Conservation (phyloP, 1,140 invertebrate genomes). For the Chymomyza costata region DNA sequence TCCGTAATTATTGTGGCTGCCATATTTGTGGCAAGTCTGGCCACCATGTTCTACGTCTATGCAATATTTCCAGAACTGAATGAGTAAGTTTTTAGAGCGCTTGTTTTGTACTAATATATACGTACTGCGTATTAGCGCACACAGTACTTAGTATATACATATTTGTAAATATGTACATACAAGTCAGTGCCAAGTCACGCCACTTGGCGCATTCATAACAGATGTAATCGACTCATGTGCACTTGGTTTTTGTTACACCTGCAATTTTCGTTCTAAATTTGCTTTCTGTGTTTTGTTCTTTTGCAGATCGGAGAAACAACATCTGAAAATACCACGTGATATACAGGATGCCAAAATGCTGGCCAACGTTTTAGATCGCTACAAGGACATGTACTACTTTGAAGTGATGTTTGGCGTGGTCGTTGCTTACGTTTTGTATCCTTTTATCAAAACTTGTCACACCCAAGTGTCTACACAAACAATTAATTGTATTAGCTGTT, state of each 20-base stretch:
- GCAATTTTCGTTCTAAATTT: conserved; percentile 15
- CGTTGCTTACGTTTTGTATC: conserved; percentile 98
- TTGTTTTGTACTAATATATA: too few species aligned
- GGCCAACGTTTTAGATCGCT: conserved; percentile 91
- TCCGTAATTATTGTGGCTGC: conserved; percentile 67
- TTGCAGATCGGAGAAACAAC: conserved; percentile 90
- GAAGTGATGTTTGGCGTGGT: conserved; percentile 94
- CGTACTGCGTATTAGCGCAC: too few species aligned
- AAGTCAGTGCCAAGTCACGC: conserved; percentile 45
- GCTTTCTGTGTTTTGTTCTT: conserved; percentile 22
- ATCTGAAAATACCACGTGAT: conserved; percentile 93
- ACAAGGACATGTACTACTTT: conserved; percentile 96
- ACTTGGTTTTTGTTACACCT: conserved; percentile 14
- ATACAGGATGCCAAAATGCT: conserved; percentile 98
- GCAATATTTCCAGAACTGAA: conserved; percentile 87
- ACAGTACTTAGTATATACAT: too few species aligned
- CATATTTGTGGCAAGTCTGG: conserved; percentile 61
- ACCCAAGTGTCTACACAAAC: too few species aligned
- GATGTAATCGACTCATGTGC: conserved; percentile 18
- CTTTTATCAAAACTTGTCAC: too few species aligned
- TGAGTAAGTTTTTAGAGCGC: too few species aligned
- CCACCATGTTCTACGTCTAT: conserved; percentile 78
- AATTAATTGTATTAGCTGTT: too few species aligned
- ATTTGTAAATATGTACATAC: too few species aligned
- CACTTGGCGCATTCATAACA: conserved; percentile 23